A percentile compares a stretch with the other conserved stretches of the same genome.
Conservation (phyloP, 2,888 invertebrate genomes). For the Scelioninae gen. 2 region DNA sequence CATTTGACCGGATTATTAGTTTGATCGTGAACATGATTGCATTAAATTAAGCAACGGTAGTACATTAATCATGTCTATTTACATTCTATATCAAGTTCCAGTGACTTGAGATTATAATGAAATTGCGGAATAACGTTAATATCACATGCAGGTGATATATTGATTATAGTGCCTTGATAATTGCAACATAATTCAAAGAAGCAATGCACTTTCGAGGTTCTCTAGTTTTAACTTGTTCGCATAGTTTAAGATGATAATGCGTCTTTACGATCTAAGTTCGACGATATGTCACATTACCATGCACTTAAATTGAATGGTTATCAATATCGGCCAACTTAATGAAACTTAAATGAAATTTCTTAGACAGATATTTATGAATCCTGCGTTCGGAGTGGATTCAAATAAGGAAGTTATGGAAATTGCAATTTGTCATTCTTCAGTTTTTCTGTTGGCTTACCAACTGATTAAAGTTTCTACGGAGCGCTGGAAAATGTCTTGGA, state of each 20-base stretch:
- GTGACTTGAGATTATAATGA: slow-evolving; percentile 3
- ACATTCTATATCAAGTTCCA: neutral
- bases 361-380: neutral
- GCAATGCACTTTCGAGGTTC: slow-evolving; percentile 8
- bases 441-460: neutral
- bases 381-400: neutral
- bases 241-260: slow-evolving; percentile 25
- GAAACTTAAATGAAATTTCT: slow-evolving; percentile 9
- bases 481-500: neutral
- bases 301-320: slow-evolving; percentile 6
- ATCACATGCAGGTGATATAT: slow-evolving; percentile 13
- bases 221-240: slow-evolving; percentile 13
- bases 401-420: neutral
- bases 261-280: slow-evolving; percentile 9
- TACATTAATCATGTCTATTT: neutral
- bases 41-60: too few relatives aligned
- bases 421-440: slow-evolving; percentile 6
- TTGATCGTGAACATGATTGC: too few relatives aligned
- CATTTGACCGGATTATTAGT: too few relatives aligned
- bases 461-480: neutral
- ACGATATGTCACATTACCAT: slow-evolving; percentile 1
- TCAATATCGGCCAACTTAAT: slow-evolving; percentile 9
- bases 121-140: slow-evolving; percentile 15
- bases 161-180: neutral
- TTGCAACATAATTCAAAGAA: slow-evolving; percentile 6